Base-by-base conservation (phyloP, 2,797 vertebrate species). In the Dendrocincla fuliginosa region DNA sequence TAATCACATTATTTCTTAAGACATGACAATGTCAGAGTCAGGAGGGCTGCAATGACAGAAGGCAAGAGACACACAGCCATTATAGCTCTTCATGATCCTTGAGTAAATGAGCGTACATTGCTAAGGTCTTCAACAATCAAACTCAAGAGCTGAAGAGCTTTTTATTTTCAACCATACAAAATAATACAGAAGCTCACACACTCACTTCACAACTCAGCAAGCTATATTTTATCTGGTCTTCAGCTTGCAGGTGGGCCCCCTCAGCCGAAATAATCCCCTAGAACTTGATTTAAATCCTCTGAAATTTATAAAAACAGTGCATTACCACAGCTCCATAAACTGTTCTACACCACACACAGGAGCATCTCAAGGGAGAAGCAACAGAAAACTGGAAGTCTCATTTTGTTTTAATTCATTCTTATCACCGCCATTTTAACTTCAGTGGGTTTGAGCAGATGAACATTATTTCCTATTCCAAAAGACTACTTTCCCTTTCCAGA, bases 1-100 rank as follows among this genome's bases (percentile, higher is more conserved):
- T 61, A 47, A 46, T 22, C 2, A 1, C 7, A 7, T 52, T 71
- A 57, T 64, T 92, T 64, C n/a, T 64, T 33, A 50, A 81, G 20
- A 60, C 1, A 0, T 2, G 6, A 1, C 24, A 7, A 39, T 13
- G 18, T 60, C 42, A 44, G 19, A 49, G 22, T 35, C 35, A 74
- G 47, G 14, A 82, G 7, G 14, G 41, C 6, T 56, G 44, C 4
- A 76, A 3, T 5, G 6, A 68, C 0, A 89, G 37, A 87, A 80
- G 28, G 10, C 11, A 80, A 55, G 9, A 73, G 3, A 18, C 12
- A 84, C 6, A 32, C 2, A 42, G 10, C 12, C 30, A 46, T 16
- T 30, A 19, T 0, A 79, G 10, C 5, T 78, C 33, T 50, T 71
- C 33, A 20, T 6, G 18, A 59, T 42, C 30, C 35, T 39, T 30